phyloP scores from a whole-genome alignment of 2,888 invertebrate genomes.

The Endotricha flammealis region DNA sequence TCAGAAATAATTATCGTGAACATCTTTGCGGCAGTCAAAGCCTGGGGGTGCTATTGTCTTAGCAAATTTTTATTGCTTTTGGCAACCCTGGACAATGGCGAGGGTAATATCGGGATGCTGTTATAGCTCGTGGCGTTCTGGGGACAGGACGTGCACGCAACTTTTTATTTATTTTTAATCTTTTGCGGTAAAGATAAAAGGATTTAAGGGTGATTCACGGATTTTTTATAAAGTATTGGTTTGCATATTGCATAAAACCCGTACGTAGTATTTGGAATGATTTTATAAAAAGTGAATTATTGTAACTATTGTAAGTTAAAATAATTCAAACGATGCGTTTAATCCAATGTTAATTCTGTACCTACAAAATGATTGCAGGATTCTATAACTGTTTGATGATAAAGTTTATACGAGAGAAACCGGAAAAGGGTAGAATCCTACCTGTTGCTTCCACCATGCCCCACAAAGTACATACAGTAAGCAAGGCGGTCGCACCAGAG shows the following conservation, averaged over 20 bases:
- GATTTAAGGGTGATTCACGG: too few relatives aligned
- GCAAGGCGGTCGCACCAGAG: conserved; percentile 26
- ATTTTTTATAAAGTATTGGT: too few relatives aligned
- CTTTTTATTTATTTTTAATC: conserved; percentile 28
- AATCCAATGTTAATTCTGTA: too few relatives aligned
- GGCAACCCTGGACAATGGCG: conserved; percentile 72
- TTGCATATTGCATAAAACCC: too few relatives aligned
- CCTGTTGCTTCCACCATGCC: conserved; percentile 5
- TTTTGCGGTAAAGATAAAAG: neutral
- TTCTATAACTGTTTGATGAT: too few relatives aligned
- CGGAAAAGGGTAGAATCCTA: neutral
- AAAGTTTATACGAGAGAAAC: too few relatives aligned
- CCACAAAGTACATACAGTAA: conserved; percentile 15
- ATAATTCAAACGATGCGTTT: too few relatives aligned
- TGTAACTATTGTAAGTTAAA: too few relatives aligned
- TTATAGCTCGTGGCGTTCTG: conserved; percentile 41
- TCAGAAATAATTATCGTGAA: conserved; percentile 72
- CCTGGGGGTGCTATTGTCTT: conserved; percentile 75
- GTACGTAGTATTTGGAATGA: too few relatives aligned
- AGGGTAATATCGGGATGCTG: conserved; percentile 56
- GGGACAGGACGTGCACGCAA: conserved; percentile 36
- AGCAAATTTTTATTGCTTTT: conserved; percentile 70
- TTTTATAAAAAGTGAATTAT: too few relatives aligned
- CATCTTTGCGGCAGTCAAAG: conserved; percentile 64
- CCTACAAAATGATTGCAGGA: too few relatives aligned